Conservation (phyloP, 2,113 vertebrate genomes). For the Agelaius tricolor region DNA sequence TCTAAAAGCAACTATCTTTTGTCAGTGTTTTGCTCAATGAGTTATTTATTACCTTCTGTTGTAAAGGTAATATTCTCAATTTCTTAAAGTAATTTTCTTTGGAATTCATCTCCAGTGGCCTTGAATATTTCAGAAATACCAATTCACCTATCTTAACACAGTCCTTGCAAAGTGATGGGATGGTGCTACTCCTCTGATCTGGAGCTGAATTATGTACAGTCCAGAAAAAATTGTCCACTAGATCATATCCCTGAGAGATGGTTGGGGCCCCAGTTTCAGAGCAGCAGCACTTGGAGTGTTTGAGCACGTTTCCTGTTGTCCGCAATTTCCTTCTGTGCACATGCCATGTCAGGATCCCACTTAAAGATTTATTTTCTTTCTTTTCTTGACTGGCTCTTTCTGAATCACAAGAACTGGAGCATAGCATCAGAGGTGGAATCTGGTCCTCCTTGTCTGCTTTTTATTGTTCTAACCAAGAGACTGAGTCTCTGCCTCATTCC, state of each 20-base stretch:
- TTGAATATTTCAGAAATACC: not conserved
- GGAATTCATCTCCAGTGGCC: not conserved
- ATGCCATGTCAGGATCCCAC: not conserved
- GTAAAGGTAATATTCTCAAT: not conserved
- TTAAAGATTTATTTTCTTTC: not conserved
- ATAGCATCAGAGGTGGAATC: not conserved
- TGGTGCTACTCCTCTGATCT: not conserved
- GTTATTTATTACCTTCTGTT: not conserved
- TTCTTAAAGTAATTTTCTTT: not conserved
- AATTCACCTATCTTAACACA: not conserved
- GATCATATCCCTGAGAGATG: rapidly evolving
- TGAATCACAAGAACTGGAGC: not conserved
- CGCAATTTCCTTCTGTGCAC: not conserved
- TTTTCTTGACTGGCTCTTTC: not conserved
- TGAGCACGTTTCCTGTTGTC: not conserved
- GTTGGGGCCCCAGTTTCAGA: not conserved
- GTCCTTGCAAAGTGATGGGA: not conserved
- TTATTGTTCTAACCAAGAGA: not conserved
- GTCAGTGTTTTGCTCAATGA: not conserved
- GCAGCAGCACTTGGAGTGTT: not conserved
- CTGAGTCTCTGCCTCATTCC: not conserved
- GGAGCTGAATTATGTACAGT: not conserved
- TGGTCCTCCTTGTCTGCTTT: not conserved
- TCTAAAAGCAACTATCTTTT: not conserved
- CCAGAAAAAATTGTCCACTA: not conserved